These are phyloP conservation scores for Glareola pratincola DNA, from an alignment of 2,113 vertebrate species.

Conservation along the genomic window DNA sequence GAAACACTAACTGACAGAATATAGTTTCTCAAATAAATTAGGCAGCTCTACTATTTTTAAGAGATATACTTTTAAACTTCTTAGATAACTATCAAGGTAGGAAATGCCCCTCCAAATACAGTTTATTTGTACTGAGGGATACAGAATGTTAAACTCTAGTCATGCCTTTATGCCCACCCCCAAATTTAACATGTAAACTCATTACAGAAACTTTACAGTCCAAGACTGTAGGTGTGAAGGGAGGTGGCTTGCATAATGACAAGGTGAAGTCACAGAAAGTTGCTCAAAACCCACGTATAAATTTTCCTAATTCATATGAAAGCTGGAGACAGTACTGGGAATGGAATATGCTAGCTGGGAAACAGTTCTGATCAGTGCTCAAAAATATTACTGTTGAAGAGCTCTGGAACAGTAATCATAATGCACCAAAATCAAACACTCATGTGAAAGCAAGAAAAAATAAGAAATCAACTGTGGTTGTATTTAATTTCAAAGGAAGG, in stretches of 20 bases:
- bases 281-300: constrained; percentile 53
- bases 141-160: constrained; percentile 26
- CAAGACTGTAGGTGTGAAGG: constrained; percentile 46
- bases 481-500: constrained; percentile 12
- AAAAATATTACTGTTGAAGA: constrained; percentile 48
- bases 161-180: constrained; percentile 6
- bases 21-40: neutral
- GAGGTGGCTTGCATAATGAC: constrained; percentile 53
- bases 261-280: constrained; percentile 62
- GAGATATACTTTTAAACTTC: neutral
- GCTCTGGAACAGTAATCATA: constrained; percentile 2
- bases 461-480: neutral
- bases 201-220: constrained; percentile 43
- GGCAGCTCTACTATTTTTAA: neutral
- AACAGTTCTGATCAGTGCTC: neutral
- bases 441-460: constrained; percentile 2
- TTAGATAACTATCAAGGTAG: constrained; percentile 4
- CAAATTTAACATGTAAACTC: constrained; percentile 34
- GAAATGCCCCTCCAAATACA: neutral
- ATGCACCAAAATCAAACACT: neutral
- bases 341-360: neutral
- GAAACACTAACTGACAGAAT: neutral
- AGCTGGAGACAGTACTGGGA: constrained; percentile 4
- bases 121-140: constrained; percentile 4
- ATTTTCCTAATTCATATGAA: constrained; percentile 58